Evolutionary conservation across 2,797 vertebrate genomes (phyloP).

Genomic region (Heterohyrax brucei): DNA sequence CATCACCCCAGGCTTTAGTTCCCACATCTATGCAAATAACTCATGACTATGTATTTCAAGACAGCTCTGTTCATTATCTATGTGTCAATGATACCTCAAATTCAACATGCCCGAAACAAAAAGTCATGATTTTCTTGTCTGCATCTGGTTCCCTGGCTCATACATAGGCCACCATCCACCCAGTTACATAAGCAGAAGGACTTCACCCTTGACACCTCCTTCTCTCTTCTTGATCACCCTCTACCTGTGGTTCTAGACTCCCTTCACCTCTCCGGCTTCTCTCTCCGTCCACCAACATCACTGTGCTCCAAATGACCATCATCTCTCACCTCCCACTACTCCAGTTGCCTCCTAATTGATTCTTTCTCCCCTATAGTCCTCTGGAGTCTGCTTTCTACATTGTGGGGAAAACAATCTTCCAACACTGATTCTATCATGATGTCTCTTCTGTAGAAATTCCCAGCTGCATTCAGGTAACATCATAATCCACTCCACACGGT

Average conservation of each 20-base stretch:
- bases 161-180: background rate
- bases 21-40: background rate
- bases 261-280: background rate
- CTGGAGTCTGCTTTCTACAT: background rate
- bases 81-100: background rate
- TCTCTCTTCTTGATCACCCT: background rate
- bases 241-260: background rate
- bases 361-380: background rate
- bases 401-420: background rate
- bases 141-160: background rate
- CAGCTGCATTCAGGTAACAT: background rate
- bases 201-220: background rate
- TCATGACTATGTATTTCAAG: background rate
- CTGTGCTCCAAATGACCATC: background rate
- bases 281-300: background rate
- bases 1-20: background rate
- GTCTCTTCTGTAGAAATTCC: background rate
- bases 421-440: background rate
- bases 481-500: background rate
- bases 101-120: background rate
- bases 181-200: background rate
- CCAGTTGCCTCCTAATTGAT: background rate
- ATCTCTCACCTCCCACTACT: background rate
- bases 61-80: background rate
- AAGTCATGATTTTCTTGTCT: slow-evolving; percentile 5